Evolutionary conservation across 2,113 vertebrate species (phyloP), one percentile per base, ranked within the genome.

Genomic region (Alaudala cheleensis): DNA sequence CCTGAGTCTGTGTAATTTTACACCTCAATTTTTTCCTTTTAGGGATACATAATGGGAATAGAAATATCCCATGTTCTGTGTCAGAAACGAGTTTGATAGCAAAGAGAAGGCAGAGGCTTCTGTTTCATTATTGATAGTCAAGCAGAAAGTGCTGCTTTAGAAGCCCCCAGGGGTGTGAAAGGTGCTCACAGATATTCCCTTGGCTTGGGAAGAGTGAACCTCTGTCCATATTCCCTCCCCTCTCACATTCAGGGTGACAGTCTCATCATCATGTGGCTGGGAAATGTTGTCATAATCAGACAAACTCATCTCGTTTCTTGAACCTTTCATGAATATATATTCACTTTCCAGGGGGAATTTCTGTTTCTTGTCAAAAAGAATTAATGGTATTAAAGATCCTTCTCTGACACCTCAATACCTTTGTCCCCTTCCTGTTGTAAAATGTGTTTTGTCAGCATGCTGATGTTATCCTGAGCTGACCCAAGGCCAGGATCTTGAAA

Each of bases 251-350:
- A 69, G 62, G 51, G 25, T 90, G 90, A 85, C 80, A 93, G 40
- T 15, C 50, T 93, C 71, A 65, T 87, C 77, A 74, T 83, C 81
- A 83, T 49, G 15, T 88, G 83, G 70, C 60, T 15, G 33, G 42
- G 49, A 91, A 91, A 90, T 91, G 87, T 62, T 82, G 82, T 85
- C 82, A 83, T 92, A 93, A 87, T 95, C 83, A 64, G 90, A 86
- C 37, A 56, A 91, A 88, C 61, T 96, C 42, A 73, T 91, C 88
- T 83, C 10, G 7, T 66, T 65, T n/a, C 60, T 91, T 39, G 72
- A 86, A 92, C 44, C 21, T 95, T 90, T 66, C 64, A 88, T 93
- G 80, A 94, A 93, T 96, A 93, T 94, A 50, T 94, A 93, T 88
- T 93, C 86, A 69, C 60, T 94, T 95, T 96, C 31, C 57, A 62